Percentiles rank a stretch among this genome's conserved stretches.
Evolutionary conservation across 2,113 vertebrate genomes (phyloP).

Genomic region (Todiramphus saurophagus): DNA sequence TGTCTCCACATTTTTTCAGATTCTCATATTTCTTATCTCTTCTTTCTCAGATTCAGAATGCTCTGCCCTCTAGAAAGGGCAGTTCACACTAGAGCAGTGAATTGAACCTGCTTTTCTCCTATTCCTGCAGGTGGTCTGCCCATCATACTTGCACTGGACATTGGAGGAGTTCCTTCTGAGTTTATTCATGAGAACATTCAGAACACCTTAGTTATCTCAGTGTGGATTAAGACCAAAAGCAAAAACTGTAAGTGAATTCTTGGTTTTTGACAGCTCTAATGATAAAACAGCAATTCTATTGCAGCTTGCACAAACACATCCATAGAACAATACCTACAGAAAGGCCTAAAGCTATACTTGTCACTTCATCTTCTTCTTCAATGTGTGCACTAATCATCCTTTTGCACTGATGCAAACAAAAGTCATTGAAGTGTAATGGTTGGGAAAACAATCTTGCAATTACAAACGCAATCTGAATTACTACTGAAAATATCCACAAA

Average conservation of each 20-base stretch:
- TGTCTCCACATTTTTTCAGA: not conserved
- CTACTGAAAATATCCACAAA: not conserved
- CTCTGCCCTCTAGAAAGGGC: not conserved
- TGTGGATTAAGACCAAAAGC: not conserved
- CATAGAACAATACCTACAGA: not conserved
- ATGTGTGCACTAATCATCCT: fast-evolving
- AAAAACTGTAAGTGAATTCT: not conserved
- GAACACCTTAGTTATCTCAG: not conserved
- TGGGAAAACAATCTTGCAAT: not conserved
- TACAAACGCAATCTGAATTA: not conserved
- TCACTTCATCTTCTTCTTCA: not conserved
- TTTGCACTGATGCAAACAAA: not conserved
- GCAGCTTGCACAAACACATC: not conserved
- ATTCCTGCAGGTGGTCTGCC: not conserved
- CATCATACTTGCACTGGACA: not conserved
- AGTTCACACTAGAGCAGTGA: not conserved
- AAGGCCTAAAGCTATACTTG: not conserved
- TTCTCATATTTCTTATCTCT: not conserved
- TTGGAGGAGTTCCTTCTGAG: not conserved
- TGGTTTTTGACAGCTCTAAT: fast-evolving
- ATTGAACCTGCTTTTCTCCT: not conserved
- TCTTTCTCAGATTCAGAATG: not conserved
- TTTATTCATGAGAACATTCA: not conserved
- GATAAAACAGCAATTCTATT: not conserved
- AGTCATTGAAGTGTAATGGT: fast-evolving